Conservation (phyloP, 2,113 vertebrate species). For the Atrichornis clamosus region DNA sequence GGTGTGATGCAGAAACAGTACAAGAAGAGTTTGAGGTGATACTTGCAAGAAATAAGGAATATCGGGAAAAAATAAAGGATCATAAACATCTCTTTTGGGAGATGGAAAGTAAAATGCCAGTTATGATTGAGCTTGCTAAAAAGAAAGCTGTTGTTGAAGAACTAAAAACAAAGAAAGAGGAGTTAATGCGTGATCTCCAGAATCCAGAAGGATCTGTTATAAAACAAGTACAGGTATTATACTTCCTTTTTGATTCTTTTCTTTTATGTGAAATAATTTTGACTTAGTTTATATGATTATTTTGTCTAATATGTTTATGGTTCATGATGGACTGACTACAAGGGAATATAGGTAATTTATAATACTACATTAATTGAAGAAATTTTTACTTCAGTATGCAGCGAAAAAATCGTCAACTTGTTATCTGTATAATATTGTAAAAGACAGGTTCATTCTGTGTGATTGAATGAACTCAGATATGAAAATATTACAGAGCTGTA, state of each 20-base stretch:
- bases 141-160: slow-evolving; percentile 63
- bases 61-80: slow-evolving; percentile 70
- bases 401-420: not conserved
- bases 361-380: not conserved
- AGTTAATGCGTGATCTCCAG: slow-evolving; percentile 57
- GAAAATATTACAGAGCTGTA: not conserved
- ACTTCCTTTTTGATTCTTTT: not conserved
- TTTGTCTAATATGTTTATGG: not conserved
- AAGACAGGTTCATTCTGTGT: not conserved
- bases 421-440: not conserved
- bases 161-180: slow-evolving; percentile 67
- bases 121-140: slow-evolving; percentile 67
- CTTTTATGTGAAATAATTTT: not conserved
- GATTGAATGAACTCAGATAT: not conserved
- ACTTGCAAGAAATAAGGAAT: slow-evolving; percentile 68
- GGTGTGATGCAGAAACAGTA: slow-evolving; percentile 47
- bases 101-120: slow-evolving; percentile 69
- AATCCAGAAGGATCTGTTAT: slow-evolving; percentile 54
- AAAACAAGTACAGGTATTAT: slow-evolving; percentile 69
- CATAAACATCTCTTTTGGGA: slow-evolving; percentile 55
- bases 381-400: not conserved
- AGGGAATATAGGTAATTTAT: not conserved
- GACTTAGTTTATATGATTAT: not conserved
- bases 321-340: not conserved
- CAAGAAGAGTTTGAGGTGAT: slow-evolving; percentile 65